A percentile compares a stretch with the other conserved stretches of the same genome.
Evolutionary conservation across 2,113 vertebrate genomes (phyloP).

Genomic region (Eurypyga helias): DNA sequence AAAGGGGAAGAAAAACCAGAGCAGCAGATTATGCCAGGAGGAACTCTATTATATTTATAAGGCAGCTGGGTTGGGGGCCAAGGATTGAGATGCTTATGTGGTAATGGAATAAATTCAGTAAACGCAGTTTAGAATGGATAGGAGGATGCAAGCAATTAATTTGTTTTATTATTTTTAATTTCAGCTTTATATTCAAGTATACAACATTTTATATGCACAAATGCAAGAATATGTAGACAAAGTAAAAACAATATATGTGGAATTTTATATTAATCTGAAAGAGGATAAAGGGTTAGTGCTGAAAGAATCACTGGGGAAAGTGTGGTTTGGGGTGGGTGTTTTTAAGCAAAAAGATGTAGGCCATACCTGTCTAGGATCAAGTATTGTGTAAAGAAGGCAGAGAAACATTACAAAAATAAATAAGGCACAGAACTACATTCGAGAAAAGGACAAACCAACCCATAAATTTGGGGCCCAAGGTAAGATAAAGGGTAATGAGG

Average conservation of each 20-base stretch:
- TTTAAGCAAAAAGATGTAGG: not conserved
- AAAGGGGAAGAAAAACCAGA: not conserved
- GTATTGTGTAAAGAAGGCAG: not conserved
- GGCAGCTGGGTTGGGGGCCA: not conserved
- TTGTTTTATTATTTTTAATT: conserved; percentile 20
- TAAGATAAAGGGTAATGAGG: not conserved
- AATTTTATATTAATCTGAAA: not conserved
- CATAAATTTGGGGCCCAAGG: not conserved
- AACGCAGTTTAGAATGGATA: not conserved
- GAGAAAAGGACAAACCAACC: not conserved
- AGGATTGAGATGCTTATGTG: not conserved
- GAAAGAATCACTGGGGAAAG: not conserved
- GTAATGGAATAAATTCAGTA: not conserved
- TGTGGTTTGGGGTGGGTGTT: not conserved
- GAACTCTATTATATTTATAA: not conserved
- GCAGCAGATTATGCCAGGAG: not conserved
- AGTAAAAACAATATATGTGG: not conserved
- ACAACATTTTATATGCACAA: not conserved
- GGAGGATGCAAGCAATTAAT: not conserved
- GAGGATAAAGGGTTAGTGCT: not conserved
- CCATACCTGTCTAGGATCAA: not conserved
- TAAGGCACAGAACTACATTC: not conserved
- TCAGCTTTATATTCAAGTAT: not conserved
- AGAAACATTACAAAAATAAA: not conserved
- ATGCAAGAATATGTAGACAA: not conserved